Conservation (phyloP, 2,113 vertebrate genomes). For the Camelus bactrianus region DNA sequence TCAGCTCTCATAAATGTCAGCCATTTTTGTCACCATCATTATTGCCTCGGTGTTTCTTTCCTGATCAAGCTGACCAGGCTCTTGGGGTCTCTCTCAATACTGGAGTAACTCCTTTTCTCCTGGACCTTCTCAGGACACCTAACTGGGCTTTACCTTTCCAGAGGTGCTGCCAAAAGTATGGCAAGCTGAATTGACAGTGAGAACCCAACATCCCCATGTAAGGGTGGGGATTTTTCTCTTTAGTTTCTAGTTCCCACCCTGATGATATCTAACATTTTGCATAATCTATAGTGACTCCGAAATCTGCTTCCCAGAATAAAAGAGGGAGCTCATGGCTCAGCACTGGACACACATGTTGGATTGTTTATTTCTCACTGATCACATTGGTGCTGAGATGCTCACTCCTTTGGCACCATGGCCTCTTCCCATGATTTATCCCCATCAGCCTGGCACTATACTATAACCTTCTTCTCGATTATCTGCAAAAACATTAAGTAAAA, state of each 20-base stretch:
- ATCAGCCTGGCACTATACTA: background rate
- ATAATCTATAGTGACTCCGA: background rate
- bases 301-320: background rate
- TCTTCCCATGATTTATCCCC: background rate
- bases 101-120: background rate
- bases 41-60: background rate
- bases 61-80: background rate
- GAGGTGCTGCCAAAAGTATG: background rate
- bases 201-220: background rate
- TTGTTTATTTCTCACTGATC: background rate
- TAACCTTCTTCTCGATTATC: background rate
- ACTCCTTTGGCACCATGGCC: background rate
- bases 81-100: background rate
- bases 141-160: background rate
- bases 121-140: background rate
- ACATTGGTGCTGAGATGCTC: background rate
- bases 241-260: background rate
- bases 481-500: background rate
- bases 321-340: background rate
- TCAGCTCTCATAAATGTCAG: background rate
- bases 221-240: background rate
- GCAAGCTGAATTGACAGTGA: background rate
- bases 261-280: background rate
- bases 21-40: background rate
- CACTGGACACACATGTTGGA: background rate